Conservation (phyloP, 1,140 invertebrate species). For the Pachyrhynchus sulphureomaculatus region DNA sequence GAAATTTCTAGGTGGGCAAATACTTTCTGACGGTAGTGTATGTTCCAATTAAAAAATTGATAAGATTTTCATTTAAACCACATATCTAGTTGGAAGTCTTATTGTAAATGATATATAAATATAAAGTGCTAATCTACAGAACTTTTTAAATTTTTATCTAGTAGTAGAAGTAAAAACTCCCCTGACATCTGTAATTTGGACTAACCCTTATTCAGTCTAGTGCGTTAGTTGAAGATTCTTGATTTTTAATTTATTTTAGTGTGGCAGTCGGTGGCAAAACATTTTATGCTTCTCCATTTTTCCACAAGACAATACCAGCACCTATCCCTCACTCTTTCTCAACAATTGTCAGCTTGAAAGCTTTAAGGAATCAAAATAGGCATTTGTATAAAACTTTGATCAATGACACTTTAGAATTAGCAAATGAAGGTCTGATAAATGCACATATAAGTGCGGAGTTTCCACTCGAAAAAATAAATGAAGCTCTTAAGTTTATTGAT, state of each 20-base stretch:
- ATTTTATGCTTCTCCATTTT: constrained; percentile 52
- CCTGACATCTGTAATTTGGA: too few relatives aligned
- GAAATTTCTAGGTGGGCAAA: too few relatives aligned
- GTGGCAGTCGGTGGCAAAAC: constrained; percentile 54
- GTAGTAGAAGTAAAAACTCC: too few relatives aligned
- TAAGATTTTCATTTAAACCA: too few relatives aligned
- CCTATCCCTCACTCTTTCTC: constrained; percentile 39
- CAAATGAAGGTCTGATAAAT: constrained; percentile 53
- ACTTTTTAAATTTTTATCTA: too few relatives aligned
- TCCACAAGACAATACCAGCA: constrained; percentile 36
- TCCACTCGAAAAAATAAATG: constrained; percentile 54
- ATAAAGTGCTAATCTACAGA: too few relatives aligned
- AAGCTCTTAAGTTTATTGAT: constrained; percentile 54
- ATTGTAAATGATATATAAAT: too few relatives aligned
- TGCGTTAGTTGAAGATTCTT: too few relatives aligned
- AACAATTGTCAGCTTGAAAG: constrained; percentile 39
- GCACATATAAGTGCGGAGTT: constrained; percentile 55
- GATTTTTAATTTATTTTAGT: constrained; percentile 46
- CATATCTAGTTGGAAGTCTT: too few relatives aligned
- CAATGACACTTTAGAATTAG: constrained; percentile 56
- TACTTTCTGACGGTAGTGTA: too few relatives aligned
- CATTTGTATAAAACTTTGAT: constrained; percentile 48
- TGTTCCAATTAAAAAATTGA: too few relatives aligned
- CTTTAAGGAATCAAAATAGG: constrained; percentile 40
- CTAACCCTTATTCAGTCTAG: too few relatives aligned